Evolutionary conservation across 1,140 invertebrate species (phyloP), one percentile per base, ranked within the genome.

Genomic region (Sinonovacula constricta): DNA sequence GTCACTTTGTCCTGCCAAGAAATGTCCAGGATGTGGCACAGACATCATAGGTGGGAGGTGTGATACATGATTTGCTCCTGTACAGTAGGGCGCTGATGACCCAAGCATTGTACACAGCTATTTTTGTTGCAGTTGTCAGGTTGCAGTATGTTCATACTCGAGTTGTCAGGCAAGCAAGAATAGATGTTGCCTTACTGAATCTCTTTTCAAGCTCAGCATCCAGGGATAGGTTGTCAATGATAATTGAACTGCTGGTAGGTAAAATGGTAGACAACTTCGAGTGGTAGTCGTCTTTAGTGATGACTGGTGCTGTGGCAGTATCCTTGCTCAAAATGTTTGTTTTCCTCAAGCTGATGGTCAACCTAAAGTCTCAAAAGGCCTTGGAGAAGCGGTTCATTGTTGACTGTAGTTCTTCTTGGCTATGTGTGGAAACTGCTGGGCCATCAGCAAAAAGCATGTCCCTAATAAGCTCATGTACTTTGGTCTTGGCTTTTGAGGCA

Each of bases 381-480:
- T 5, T 30, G 34, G 24, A 12, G 30, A 63, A 63, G 66, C 15
- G 39, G n/a, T 34, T 26, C 14, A 68, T 24, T 2, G 31, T 45
- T 12, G 45, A n/a, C 51, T 81, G 79, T 22, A 83, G 72, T 14
- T 22, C 62, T 28, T 75, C 62, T 36, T 72, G 34, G 5, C 28
- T 69, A 53, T 81, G 80, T 15, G 49, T 28, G 15, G 80, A 54
- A 10, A 65, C 34, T 49, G 75, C 82, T 34, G 80, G 75, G 51
- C 80, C 75, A 66, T 83, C 69, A 31, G 75, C 68, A 65, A n/a
- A n/a, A n/a, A n/a, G n/a, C n/a, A n/a, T n/a, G n/a, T n/a, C n/a
- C n/a, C n/a, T n/a, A n/a, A n/a, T n/a, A n/a, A n/a, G n/a, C n/a
- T n/a, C n/a, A n/a, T n/a, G n/a, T n/a, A n/a, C n/a, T n/a, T n/a